Evolutionary conservation across 1,140 invertebrate species (phyloP), one percentile per base, ranked within the genome.

Genomic region (Anoplophora glabripennis): DNA sequence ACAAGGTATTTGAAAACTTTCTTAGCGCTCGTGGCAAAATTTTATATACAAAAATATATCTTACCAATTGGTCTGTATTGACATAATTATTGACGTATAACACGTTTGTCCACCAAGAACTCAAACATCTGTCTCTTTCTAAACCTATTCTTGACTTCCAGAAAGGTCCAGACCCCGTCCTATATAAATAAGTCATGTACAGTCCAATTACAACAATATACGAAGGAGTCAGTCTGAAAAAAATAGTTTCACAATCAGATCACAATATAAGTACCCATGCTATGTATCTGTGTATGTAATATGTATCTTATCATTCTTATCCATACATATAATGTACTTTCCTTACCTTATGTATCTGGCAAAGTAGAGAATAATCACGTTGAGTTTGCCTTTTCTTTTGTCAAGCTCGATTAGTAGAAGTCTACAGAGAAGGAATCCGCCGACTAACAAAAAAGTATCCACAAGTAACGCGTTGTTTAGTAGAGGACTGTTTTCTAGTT

Each of bases 71-170:
- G 59, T 89, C 83, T 2, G 81, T 83, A 33, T 84, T 77, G 1
- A 90, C 79, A 57, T 93, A 88, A 73, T 93, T 94, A 71, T 93
- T 92, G n/a, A 93, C 80, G 70, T 92, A 92, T 1, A 93, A 76
- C 10, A 93, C 74, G 70, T 93, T 92, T 0, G 85, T 80, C 92
- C 92, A 94, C 92, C 91, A 93, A 14, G 86, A 86, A 7, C 80
- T 75, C 60, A 78, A 69, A 68, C 90, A 93, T 57, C 85, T 76
- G 38, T 85, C 77, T 53, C 84, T 81, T 72, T 89, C 86, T 14
- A 80, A 38, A 46, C 72, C 66, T 56, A 88, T 79, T 60, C 79
- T 79, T 28, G 76, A 75, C 36, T 81, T 73, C 88, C 88, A 89
- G 10, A 88, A 70, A 0, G 87, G 88, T 2, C 87, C 87, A 59